A percentile compares a stretch with the other conserved stretches of the same genome.
Conservation (phyloP, 2,888 invertebrate genomes). For the Arenicola marina region DNA sequence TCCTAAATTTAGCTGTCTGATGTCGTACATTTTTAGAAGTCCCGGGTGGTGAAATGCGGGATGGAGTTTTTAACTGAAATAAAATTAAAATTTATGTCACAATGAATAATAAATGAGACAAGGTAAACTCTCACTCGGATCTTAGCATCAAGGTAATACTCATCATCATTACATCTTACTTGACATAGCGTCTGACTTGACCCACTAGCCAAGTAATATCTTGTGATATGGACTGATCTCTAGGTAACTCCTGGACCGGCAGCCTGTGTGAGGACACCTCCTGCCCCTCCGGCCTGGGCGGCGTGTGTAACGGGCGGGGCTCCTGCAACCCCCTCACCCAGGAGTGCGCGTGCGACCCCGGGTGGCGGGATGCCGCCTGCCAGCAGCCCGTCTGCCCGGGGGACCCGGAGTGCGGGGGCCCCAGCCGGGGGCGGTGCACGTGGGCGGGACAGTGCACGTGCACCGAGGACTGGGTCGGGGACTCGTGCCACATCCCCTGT, state of each 20-base stretch:
- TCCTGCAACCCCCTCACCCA: conserved; percentile 33
- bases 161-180: too few species aligned
- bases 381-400: conserved; percentile 37
- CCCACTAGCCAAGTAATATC: too few species aligned
- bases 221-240: too few species aligned
- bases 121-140: too few species aligned
- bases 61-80: too few species aligned
- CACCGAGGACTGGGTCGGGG: conserved; percentile 33
- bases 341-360: conserved; percentile 40
- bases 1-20: too few species aligned
- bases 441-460: conserved; percentile 39
- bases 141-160: too few species aligned
- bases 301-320: conserved; percentile 40
- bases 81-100: too few species aligned
- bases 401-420: conserved; percentile 29
- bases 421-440: conserved; percentile 26
- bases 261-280: conserved; percentile 38
- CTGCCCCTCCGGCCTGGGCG: conserved; percentile 36
- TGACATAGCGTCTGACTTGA: too few species aligned
- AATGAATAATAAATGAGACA: too few species aligned
- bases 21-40: too few species aligned
- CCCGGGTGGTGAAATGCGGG: too few species aligned
- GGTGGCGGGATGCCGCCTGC: conserved; percentile 41
- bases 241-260: conserved; percentile 39
- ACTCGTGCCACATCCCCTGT: conserved; percentile 39